These are phyloP conservation scores for Psittacara wagleri DNA, from an alignment of 2,113 vertebrate species.

Conservation along the genomic window DNA sequence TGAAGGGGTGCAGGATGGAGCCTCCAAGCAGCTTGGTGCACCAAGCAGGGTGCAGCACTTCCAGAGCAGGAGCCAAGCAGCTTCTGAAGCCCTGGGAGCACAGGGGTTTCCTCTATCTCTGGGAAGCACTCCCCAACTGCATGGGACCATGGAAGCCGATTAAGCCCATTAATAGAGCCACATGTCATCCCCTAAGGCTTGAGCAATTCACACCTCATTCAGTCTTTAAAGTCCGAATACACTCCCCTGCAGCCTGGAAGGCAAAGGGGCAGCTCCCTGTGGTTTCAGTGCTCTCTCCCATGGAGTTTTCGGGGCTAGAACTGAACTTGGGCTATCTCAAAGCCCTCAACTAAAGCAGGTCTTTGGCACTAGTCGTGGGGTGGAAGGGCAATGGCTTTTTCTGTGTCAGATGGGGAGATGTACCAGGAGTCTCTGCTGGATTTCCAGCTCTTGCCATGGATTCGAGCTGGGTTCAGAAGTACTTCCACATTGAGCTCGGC, in stretches of 20 bases:
- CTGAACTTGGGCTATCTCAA: neutral
- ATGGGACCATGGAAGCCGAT: neutral
- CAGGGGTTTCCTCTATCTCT: neutral
- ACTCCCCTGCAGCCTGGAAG: neutral
- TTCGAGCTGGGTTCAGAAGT: neutral
- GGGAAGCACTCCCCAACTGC: fast-evolving
- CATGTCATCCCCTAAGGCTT: neutral
- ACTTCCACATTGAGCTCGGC: neutral
- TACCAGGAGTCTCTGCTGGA: neutral
- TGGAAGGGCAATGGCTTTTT: neutral
- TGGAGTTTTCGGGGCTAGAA: neutral
- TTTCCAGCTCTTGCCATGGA: neutral
- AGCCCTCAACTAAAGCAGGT: neutral
- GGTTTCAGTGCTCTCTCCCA: neutral
- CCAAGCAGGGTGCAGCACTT: neutral
- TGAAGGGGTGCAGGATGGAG: neutral
- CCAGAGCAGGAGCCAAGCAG: neutral
- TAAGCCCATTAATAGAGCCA: neutral
- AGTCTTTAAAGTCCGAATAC: neutral
- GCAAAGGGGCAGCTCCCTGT: neutral
- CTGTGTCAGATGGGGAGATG: neutral
- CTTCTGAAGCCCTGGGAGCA: neutral
- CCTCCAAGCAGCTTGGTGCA: neutral
- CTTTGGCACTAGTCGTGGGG: neutral
- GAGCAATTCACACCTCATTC: neutral